Percentiles rank a stretch among this genome's conserved stretches.
phyloP scores from a whole-genome alignment of 2,888 invertebrate species.

The Acanthosoma haemorrhoidale region DNA sequence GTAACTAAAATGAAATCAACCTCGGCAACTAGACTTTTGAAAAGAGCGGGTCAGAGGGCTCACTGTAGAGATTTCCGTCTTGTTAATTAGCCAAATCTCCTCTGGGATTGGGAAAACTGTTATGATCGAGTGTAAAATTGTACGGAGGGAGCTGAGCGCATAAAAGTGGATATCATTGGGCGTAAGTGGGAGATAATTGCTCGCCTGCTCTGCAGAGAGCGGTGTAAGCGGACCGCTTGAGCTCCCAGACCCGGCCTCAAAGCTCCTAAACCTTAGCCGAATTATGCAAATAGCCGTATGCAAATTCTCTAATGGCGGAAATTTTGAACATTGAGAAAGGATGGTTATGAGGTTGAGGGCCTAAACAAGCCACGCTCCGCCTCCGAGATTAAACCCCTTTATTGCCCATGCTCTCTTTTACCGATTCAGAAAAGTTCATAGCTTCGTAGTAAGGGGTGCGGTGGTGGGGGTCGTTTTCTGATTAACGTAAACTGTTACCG shows the following conservation, averaged over 20 bases:
- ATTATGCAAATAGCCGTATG: not conserved
- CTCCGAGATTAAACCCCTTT: not conserved
- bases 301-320: not conserved
- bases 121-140: too few species aligned
- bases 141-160: too few species aligned
- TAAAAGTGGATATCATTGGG: too few species aligned
- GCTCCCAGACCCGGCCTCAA: not conserved
- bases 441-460: too few species aligned
- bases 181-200: not conserved
- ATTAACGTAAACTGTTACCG: too few species aligned
- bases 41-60: too few species aligned
- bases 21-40: too few species aligned
- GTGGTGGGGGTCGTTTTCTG: too few species aligned
- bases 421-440: not conserved
- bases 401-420: not conserved
- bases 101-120: too few species aligned
- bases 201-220: not conserved
- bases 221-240: not conserved
- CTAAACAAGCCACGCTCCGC: not conserved
- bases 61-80: too few species aligned
- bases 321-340: constrained; percentile 2
- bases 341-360: not conserved
- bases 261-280: not conserved
- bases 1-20: too few species aligned
- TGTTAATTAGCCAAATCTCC: too few species aligned